Conservation (phyloP, 2,797 vertebrate genomes). For the Molossus molossus region DNA sequence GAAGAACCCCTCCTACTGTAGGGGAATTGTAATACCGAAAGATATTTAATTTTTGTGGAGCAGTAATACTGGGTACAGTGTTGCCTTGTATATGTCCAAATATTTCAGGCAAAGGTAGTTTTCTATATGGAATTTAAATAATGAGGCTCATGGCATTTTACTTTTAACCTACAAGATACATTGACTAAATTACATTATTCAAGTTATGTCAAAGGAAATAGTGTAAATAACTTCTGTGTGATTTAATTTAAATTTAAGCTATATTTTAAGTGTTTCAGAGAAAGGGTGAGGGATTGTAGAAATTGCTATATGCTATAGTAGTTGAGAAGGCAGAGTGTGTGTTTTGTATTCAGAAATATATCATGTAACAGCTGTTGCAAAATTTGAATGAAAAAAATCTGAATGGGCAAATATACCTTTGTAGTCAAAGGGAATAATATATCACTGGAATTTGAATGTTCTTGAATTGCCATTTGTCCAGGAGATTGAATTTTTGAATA, state of each 20-base stretch:
- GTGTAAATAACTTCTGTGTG: constrained; percentile 37
- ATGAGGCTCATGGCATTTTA: constrained; percentile 75
- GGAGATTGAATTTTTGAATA: constrained; percentile 75
- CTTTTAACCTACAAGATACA: constrained; percentile 66
- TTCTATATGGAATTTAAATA: constrained; percentile 74
- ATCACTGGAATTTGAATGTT: constrained; percentile 71
- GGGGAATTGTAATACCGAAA: constrained; percentile 34
- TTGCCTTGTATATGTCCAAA: constrained; percentile 57
- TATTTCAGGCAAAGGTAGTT: constrained; percentile 61
- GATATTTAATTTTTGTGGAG: constrained; percentile 63
- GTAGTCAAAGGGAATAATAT: constrained; percentile 71
- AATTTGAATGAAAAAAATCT: constrained; percentile 67
- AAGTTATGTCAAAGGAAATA: constrained; percentile 66
- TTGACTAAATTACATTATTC: constrained; percentile 73
- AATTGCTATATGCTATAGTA: constrained; percentile 25
- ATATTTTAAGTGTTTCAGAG: constrained; percentile 37
- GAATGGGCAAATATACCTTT: constrained; percentile 74
- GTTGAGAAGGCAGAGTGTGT: constrained; percentile 32
- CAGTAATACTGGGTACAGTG: background rate
- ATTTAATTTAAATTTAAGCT: constrained; percentile 78
- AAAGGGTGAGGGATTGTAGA: constrained; percentile 55
- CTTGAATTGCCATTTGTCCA: constrained; percentile 76
- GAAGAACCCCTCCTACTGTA: background rate
- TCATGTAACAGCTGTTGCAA: constrained; percentile 60
- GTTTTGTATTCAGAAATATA: constrained; percentile 71